Evolutionary conservation across 2,113 vertebrate genomes (phyloP), one percentile per base, ranked within the genome.

Genomic region (Hemicordylus capensis): DNA sequence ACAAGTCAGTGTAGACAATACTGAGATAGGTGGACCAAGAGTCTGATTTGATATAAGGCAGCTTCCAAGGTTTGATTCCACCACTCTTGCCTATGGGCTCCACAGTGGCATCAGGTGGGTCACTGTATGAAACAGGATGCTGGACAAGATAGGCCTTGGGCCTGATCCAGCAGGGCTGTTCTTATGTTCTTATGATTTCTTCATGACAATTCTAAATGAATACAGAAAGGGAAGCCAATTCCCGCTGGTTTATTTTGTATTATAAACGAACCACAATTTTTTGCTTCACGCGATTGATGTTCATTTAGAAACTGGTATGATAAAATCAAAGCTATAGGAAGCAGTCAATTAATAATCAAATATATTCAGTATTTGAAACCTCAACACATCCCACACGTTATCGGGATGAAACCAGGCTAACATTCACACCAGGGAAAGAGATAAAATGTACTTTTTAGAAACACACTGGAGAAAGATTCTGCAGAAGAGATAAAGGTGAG

Each of bases 141-240:
- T n/a, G n/a, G n/a, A n/a, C n/a, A n/a, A n/a, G n/a, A n/a, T n/a
- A n/a, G n/a, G n/a, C n/a, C n/a, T n/a, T n/a, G n/a, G n/a, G n/a
- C n/a, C n/a, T n/a, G n/a, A n/a, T n/a, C n/a, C n/a, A n/a, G n/a
- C n/a, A n/a, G n/a, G n/a, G 6, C 1, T 8, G 67, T 26, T 19
- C 59, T 70, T 1, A 34, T 1, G 14, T 83, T n/a, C n/a, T n/a
- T n/a, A n/a, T 24, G 0, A 0, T 67, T 83, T 63, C 34, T 34
- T 51, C 64, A 69, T 34, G 46, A 6, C 1, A 56, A 64, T 84
- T 67, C 9, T 6, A 31, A 48, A 3, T 22, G 2, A 83, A 82
- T 80, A n/a, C 2, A 10, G 7, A 15, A 11, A 0, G 0, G 63
- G 75, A 28, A 2, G 10, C 1, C 1, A n/a, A n/a, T n/a, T n/a